These are phyloP conservation scores for Gibbula magus DNA, from an alignment of 2,888 invertebrate species.

Conservation along the genomic window DNA sequence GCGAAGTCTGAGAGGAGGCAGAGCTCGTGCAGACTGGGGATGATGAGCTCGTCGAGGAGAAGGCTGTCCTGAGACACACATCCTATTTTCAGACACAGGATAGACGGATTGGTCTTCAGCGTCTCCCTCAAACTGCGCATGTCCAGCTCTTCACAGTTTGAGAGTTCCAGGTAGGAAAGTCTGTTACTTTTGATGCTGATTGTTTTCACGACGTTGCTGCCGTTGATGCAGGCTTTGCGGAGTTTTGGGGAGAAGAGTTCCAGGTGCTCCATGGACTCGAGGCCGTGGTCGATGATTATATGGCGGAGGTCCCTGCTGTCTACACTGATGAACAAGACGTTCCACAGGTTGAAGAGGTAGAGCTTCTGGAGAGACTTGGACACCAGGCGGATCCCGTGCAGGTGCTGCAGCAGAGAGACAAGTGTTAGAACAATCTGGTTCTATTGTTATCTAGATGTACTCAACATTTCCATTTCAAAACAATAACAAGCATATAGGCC, in stretches of 20 bases:
- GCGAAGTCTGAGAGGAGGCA: conserved; percentile 61
- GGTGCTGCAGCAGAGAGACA: conserved; percentile 46
- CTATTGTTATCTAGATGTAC: too few species aligned
- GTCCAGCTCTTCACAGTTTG: conserved; percentile 60
- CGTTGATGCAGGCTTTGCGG: conserved; percentile 51
- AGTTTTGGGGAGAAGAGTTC: conserved; percentile 52
- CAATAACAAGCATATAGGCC: too few species aligned
- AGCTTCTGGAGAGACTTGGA: conserved; percentile 59
- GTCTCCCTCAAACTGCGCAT: conserved; percentile 52
- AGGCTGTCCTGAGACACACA: conserved; percentile 60
- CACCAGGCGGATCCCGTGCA: conserved; percentile 59
- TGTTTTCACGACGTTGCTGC: conserved; percentile 54
- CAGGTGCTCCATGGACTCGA: conserved; percentile 61
- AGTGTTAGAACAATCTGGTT: neutral
- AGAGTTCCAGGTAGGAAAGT: conserved; percentile 52
- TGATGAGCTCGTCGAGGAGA: conserved; percentile 53
- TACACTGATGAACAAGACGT: conserved; percentile 58
- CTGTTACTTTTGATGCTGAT: conserved; percentile 55
- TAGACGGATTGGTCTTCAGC: conserved; percentile 45
- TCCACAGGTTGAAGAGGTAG: conserved; percentile 63
- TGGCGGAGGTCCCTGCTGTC: conserved; percentile 49
- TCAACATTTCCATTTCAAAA: too few species aligned
- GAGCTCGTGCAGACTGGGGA: conserved; percentile 58
- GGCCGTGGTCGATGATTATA: conserved; percentile 57
- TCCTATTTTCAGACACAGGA: conserved; percentile 54